These are phyloP conservation scores for Morone saxatilis DNA, from an alignment of 2,113 vertebrate genomes.

Conservation along the genomic window DNA sequence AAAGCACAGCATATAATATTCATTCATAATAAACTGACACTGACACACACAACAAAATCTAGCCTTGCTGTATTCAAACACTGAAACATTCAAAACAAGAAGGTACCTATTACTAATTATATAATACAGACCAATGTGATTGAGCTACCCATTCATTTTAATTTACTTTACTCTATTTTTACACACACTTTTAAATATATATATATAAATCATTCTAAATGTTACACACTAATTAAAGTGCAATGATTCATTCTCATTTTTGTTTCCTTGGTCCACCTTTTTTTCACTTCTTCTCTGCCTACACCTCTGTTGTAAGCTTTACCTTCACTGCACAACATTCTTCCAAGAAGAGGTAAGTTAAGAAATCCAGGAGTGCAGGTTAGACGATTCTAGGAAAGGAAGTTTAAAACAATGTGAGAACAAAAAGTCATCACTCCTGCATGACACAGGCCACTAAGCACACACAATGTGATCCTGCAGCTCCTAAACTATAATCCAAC, in stretches of 20 bases:
- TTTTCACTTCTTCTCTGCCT: not conserved
- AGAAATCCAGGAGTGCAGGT: not conserved
- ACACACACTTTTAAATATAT: not conserved
- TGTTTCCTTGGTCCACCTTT: not conserved
- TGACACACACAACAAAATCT: not conserved
- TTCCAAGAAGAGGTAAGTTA: not conserved
- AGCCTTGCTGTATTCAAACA: not conserved
- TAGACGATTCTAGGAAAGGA: not conserved
- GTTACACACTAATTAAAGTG: not conserved
- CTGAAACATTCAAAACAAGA: not conserved
- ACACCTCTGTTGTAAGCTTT: not conserved
- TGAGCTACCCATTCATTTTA: not conserved
- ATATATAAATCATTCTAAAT: too few species aligned
- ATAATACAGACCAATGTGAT: not conserved
- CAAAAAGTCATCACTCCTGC: not conserved
- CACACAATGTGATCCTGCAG: not conserved
- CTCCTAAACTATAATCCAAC: constrained; percentile 7
- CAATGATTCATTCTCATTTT: not conserved
- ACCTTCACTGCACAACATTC: not conserved
- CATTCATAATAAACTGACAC: not conserved
- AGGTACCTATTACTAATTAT: not conserved
- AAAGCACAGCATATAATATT: constrained; percentile 12
- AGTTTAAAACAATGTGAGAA: not conserved
- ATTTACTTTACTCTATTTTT: not conserved
- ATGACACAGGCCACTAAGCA: constrained; percentile 1